Base-by-base conservation (phyloP, 2,797 vertebrate genomes). In the Strix occidentalis region DNA sequence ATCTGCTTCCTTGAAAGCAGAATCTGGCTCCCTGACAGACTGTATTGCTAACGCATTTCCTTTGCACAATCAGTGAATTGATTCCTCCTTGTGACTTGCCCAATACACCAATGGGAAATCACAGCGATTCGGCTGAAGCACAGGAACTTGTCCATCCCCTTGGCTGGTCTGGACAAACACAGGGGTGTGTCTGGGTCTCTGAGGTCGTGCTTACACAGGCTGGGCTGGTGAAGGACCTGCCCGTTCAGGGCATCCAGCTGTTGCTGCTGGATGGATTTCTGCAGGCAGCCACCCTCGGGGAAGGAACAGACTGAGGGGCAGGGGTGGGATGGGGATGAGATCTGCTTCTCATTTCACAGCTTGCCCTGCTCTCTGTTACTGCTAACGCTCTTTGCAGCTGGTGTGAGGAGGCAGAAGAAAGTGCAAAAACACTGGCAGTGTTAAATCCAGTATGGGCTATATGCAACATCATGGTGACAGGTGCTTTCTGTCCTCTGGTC, bases 401-500 rank as follows among this genome's bases (percentile, higher is more conserved):
- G 21, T 35, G 43, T n/a, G 77, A 64, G 51, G 41, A 87, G 60
- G 46, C 77, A 83, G 77, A 64, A 86, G 37, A 56, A 76, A 87
- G 18, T 11, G 14, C 80, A 56, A 28, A 65, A 16, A 2, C 78
- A 7, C 17, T 4, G 45, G 26, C 9, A 31, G 50, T 25, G 54
- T 64, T 60, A 87, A 72, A 76, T 31, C 35, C 83, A 63, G 28
- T 5, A 15, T 5, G 33, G 86, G 48, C 84, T 83, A 7, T 6
- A 3, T 9, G 74, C 71, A 94, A 5, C 77, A 82, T 82, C 60
- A 31, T 4, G 53, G 71, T 84, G 92, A 80, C 65, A 95, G 90
- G 87, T 93, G 87, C 89, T 69, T 75, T 84, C 78, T 90, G 74
- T 88, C 68, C 84, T 79, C 93, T 46, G 50, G 16, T 87, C 91